Conservation (phyloP, 2,888 invertebrate species). For the Perizoma affinitatum region DNA sequence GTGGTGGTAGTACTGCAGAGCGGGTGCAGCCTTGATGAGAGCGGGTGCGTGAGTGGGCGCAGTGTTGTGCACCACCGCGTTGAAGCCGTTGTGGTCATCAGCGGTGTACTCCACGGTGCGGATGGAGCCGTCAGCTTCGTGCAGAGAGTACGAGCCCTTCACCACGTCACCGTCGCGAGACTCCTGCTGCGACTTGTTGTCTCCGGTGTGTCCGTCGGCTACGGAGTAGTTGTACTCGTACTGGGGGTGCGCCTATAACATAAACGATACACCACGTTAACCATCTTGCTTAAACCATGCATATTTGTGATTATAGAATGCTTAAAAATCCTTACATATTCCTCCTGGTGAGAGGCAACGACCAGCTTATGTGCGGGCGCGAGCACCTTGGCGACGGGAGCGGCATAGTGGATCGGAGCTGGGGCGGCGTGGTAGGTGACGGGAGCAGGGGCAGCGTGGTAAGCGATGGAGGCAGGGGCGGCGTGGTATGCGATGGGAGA, state of each 20-base stretch:
- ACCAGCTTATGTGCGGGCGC: no score
- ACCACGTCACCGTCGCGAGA: conserved; percentile 81
- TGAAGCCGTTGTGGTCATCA: conserved; percentile 80
- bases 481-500: conserved; percentile 47
- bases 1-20: conserved; percentile 62
- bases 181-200: conserved; percentile 83
- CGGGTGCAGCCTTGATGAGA: conserved; percentile 59
- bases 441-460: conserved; percentile 50
- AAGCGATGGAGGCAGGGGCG: no score
- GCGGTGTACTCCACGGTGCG: conserved; percentile 82
- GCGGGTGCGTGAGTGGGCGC: conserved; percentile 63
- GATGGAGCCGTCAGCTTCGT: conserved; percentile 82
- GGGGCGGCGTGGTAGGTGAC: conserved; percentile 49
- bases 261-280: background rate
- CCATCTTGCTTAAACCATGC: no score
- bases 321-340: conserved; percentile 32
- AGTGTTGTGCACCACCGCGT: conserved; percentile 68
- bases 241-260: conserved; percentile 65
- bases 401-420: conserved; percentile 45
- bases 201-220: conserved; percentile 82
- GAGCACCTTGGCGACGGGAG: conserved; percentile 43
- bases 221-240: conserved; percentile 83
- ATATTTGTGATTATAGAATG: no score
- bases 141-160: conserved; percentile 82
- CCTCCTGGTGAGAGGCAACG: conserved; percentile 33